These are phyloP conservation scores for Bradypus variegatus DNA, from an alignment of 2,797 vertebrate species.

Conservation along the genomic window DNA sequence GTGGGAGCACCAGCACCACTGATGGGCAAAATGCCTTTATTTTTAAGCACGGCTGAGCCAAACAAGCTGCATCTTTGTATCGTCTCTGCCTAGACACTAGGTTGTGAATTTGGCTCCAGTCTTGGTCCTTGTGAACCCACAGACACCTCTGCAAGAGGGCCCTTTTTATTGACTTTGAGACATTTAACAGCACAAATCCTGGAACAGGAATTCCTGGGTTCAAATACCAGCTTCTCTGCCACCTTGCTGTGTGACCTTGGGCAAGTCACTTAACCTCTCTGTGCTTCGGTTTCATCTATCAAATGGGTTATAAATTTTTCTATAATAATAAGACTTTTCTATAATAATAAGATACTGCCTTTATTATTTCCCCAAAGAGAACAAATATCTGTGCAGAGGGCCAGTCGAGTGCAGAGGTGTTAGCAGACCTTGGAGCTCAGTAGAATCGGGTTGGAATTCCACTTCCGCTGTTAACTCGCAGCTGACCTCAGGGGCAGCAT, in stretches of 20 bases:
- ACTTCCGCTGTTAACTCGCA: background rate
- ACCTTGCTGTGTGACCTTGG: background rate
- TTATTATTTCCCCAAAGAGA: background rate
- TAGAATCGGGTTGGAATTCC: background rate
- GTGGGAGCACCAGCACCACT: too few species aligned
- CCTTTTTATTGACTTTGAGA: background rate
- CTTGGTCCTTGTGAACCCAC: background rate
- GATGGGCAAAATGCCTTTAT: background rate
- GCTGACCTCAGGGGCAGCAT: background rate
- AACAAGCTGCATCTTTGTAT: background rate
- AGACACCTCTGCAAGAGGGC: background rate
- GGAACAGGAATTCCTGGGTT: background rate
- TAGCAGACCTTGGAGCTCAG: background rate
- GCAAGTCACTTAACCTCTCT: background rate
- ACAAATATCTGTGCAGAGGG: background rate
- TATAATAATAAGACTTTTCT: background rate
- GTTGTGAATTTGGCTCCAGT: background rate
- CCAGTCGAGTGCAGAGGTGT: accelerated
- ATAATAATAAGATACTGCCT: too few species aligned
- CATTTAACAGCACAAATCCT: background rate
- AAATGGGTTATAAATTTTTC: background rate
- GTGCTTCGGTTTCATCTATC: background rate
- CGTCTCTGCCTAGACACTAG: background rate
- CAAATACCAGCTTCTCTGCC: background rate
- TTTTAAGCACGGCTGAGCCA: background rate